Conservation (phyloP, 2,113 vertebrate genomes). For the human (Homo sapiens) region DNA sequence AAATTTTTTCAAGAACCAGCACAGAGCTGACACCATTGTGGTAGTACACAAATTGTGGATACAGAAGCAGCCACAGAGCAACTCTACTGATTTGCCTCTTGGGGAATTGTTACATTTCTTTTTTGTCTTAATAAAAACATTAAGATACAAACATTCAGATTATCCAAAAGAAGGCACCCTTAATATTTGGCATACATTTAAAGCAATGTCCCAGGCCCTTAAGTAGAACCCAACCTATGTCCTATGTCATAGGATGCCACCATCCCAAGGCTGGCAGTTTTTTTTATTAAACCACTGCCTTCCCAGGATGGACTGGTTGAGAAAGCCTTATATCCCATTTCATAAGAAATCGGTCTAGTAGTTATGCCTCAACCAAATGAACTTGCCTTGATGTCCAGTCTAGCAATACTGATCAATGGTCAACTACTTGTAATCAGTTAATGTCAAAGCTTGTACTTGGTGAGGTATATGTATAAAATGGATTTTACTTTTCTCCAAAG, state of each 20-base stretch:
- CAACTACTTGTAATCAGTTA: neutral
- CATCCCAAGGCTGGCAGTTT: too few species aligned
- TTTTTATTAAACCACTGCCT: neutral
- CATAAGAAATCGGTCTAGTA: neutral
- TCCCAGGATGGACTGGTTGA: neutral
- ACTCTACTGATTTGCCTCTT: neutral
- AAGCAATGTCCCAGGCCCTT: neutral
- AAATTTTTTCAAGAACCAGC: neutral
- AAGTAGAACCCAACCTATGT: neutral
- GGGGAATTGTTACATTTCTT: neutral
- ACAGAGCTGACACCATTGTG: neutral
- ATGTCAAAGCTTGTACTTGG: neutral
- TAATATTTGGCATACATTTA: neutral
- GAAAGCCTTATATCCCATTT: neutral
- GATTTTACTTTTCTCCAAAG: neutral
- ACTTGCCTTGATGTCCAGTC: neutral
- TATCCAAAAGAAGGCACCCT: neutral
- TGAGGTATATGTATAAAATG: neutral
- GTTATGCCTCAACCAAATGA: neutral
- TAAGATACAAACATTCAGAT: neutral
- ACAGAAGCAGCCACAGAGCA: neutral
- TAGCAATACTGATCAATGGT: neutral
- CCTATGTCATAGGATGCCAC: neutral
- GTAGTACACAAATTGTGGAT: neutral
- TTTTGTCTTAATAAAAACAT: neutral